Evolutionary conservation across 2,797 vertebrate genomes (phyloP), one percentile per base, ranked within the genome.

Genomic region (Anomalospiza imberbis): DNA sequence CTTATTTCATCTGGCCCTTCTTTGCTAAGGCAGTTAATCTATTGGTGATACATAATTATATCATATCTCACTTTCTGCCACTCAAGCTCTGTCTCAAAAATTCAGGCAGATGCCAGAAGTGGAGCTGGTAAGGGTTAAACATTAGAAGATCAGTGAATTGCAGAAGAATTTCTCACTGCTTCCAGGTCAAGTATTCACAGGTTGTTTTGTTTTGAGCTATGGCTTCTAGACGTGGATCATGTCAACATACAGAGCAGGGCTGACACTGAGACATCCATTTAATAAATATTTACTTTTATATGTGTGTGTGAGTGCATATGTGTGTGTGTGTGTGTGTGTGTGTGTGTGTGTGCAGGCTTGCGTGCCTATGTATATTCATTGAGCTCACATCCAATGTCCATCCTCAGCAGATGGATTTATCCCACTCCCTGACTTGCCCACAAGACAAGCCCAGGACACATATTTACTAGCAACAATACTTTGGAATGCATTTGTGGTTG

Each of bases 131-230:
- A 90, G 91, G 80, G 83, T 65, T 80, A 83, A 96, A 91, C 3
- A 9, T 61, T 19, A 72, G 50, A 88, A 71, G 58, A 84, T 31
- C 38, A 47, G 63, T 79, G 85, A 75, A 57, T 36, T 62, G 70
- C 45, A 58, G 34, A 89, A 86, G 51, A 55, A 92, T 92, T 94
- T 94, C 84, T 80, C 80, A 61, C 78, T 90, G 54, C 88, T 96
- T 96, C 82, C 80, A 96, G 90, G 68, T 90, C 87, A 89, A 81
- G 92, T 84, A 61, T 93, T 93, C 94, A 79, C 81, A 96, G 95
- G 81, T 94, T 95, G 84, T 88, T 96, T 94, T 94, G 93, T 97
- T 97, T 96, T 93, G 86, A 75, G 93, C 82, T 82, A 81, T 36
- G 57, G 78, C 94, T 95, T 96, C 82, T 80, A 81, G 89, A 79